phyloP scores from a whole-genome alignment of 2,113 vertebrate genomes.

The Pimephales promelas region DNA sequence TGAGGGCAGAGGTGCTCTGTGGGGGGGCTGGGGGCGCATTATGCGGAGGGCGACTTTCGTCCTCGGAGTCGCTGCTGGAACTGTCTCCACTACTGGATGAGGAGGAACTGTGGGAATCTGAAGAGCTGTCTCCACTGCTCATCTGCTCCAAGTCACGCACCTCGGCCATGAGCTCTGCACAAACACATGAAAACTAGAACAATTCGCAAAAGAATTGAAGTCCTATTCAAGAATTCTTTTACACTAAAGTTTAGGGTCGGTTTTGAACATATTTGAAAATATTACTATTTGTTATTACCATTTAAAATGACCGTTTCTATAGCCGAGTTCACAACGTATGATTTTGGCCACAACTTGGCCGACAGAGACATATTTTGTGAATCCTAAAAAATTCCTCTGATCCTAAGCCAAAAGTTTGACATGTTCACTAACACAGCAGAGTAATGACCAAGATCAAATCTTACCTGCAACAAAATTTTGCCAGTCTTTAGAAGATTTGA shows the following conservation, averaged over 20 bases:
- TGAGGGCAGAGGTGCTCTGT: constrained; percentile 76
- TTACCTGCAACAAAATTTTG: too few species aligned
- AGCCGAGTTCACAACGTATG: too few species aligned
- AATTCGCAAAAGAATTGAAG: background rate
- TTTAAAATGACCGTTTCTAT: too few species aligned
- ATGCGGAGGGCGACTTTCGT: constrained; percentile 68
- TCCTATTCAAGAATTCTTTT: background rate
- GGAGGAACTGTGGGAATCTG: constrained; percentile 90
- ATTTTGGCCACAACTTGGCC: too few species aligned
- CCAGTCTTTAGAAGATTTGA: too few species aligned
- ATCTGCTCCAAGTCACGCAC: constrained; percentile 92
- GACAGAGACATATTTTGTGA: too few species aligned
- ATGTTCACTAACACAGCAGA: too few species aligned
- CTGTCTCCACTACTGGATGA: constrained; percentile 89
- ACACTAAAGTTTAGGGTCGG: background rate
- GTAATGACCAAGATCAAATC: too few species aligned
- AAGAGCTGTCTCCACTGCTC: constrained; percentile 92
- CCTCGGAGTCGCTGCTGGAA: constrained; percentile 87
- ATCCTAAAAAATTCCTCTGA: too few species aligned
- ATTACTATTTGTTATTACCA: too few species aligned
- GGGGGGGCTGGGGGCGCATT: constrained; percentile 61
- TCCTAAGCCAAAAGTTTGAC: too few species aligned
- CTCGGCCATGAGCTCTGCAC: constrained; percentile 92
- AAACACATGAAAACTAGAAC: constrained; percentile 48
- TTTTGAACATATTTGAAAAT: background rate